Evolutionary conservation across 2,888 invertebrate species (phyloP).

Genomic region (Blastobasis adustella): DNA sequence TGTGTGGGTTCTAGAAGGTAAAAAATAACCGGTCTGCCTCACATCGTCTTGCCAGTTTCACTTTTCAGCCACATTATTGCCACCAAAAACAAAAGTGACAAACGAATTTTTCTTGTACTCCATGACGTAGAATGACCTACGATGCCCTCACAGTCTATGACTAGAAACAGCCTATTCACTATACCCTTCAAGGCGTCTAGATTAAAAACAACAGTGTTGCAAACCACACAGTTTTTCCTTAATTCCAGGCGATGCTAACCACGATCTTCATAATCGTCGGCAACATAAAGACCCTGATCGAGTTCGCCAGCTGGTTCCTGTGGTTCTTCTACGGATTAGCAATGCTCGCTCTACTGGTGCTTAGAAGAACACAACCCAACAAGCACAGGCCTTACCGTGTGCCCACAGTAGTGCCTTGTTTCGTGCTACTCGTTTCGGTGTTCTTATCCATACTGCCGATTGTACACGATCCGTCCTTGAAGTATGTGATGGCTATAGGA

Average conservation of each 20-base stretch:
- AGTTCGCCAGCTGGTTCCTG: conserved; percentile 90
- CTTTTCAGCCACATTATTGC: no score
- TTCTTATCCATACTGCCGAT: conserved; percentile 86
- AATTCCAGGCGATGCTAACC: conserved; percentile 78
- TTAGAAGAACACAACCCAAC: conserved; percentile 81
- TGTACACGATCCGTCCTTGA: conserved; percentile 81
- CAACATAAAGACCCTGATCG: conserved; percentile 84
- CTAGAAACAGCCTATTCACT: no score
- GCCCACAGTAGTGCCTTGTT: conserved; percentile 81
- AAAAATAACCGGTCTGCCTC: no score
- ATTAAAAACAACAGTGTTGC: no score
- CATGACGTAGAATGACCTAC: no score
- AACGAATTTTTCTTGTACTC: no score
- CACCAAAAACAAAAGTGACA: no score
- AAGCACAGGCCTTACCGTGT: conserved; percentile 83
- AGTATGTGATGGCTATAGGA: conserved; percentile 83
- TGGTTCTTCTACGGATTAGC: conserved; percentile 92
- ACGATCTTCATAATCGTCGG: conserved; percentile 82
- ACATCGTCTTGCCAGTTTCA: no score
- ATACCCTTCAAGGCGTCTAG: no score
- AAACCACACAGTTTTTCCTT: conserved; percentile 9
- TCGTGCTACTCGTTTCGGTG: conserved; percentile 81
- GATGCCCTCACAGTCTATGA: no score
- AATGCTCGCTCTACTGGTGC: conserved; percentile 84
- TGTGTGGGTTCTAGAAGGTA: no score